Evolutionary conservation across 2,888 invertebrate species (phyloP).

Genomic region (Agriopis leucophaearia): DNA sequence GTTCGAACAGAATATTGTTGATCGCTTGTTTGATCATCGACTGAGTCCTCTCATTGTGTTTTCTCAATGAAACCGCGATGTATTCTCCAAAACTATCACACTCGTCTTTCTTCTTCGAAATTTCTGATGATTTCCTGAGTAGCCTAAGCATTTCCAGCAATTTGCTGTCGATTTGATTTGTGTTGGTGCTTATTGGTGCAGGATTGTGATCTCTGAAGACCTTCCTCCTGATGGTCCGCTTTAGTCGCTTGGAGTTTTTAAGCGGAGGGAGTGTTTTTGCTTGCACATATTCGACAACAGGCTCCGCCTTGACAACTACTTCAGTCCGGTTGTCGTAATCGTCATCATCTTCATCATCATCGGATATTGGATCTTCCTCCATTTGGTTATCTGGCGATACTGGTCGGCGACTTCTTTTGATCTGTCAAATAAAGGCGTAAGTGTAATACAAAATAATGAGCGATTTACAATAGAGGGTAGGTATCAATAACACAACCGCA

Average conservation of each 20-base stretch:
- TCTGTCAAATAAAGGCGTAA: slow-evolving; percentile 1
- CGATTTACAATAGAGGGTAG: no score
- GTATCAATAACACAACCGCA: no score
- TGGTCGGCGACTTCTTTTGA: neutral
- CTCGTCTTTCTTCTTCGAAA: slow-evolving; percentile 72
- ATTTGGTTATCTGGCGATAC: slow-evolving; percentile 6
- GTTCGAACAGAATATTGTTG: slow-evolving; percentile 79
- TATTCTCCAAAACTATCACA: slow-evolving; percentile 81
- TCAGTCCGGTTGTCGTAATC: slow-evolving; percentile 49
- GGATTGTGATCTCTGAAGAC: slow-evolving; percentile 35
- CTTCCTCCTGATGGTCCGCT: slow-evolving; percentile 30
- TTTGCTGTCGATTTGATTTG: slow-evolving; percentile 53
- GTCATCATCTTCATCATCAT: slow-evolving; percentile 39
- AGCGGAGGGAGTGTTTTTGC: slow-evolving; percentile 15
- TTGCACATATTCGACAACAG: slow-evolving; percentile 42
- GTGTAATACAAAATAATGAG: neutral
- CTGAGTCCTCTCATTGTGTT: slow-evolving; percentile 76
- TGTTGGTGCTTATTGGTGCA: slow-evolving; percentile 43
- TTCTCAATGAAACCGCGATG: slow-evolving; percentile 75
- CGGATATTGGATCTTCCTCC: slow-evolving; percentile 28
- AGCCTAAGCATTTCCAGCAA: slow-evolving; percentile 62
- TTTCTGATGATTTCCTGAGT: slow-evolving; percentile 57
- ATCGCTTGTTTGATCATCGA: slow-evolving; percentile 82
- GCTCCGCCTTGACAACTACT: slow-evolving; percentile 63
- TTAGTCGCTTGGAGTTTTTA: slow-evolving; percentile 31